Conservation (phyloP, 1,140 invertebrate species). For the Cataglyphis hispanica region DNA sequence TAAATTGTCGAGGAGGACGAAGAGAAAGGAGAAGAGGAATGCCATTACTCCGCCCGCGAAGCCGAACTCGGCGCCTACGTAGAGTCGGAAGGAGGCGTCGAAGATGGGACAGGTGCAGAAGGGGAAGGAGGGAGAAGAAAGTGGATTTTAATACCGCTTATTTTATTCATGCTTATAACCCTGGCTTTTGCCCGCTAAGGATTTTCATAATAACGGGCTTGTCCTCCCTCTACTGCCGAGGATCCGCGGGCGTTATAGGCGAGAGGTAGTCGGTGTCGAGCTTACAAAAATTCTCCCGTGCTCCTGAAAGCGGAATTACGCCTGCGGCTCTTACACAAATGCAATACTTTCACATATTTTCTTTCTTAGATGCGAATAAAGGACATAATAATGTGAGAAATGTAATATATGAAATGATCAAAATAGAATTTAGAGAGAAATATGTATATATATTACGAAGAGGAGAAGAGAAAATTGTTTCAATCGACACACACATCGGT, state of each 20-base stretch:
- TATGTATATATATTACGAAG: too few relatives aligned
- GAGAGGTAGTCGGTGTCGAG: slow-evolving; percentile 57
- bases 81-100: slow-evolving; percentile 37
- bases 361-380: not conserved
- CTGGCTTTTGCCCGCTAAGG: slow-evolving; percentile 63
- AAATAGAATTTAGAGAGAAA: not conserved
- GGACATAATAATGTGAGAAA: not conserved
- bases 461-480: too few relatives aligned
- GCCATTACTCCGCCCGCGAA: slow-evolving; percentile 68
- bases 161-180: slow-evolving; percentile 76
- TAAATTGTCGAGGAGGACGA: slow-evolving; percentile 65
- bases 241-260: slow-evolving; percentile 56
- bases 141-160: slow-evolving; percentile 75
- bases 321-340: not conserved
- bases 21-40: slow-evolving; percentile 70
- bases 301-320: slow-evolving; percentile 18
- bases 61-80: slow-evolving; percentile 46
- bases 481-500: too few relatives aligned
- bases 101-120: slow-evolving; percentile 48
- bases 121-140: slow-evolving; percentile 45
- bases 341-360: slow-evolving; percentile 28
- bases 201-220: slow-evolving; percentile 74
- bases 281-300: slow-evolving; percentile 43
- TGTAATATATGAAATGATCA: not conserved
- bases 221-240: slow-evolving; percentile 32